phyloP scores from a whole-genome alignment of 2,113 vertebrate species.

The Romanogobio albipinnatus region DNA sequence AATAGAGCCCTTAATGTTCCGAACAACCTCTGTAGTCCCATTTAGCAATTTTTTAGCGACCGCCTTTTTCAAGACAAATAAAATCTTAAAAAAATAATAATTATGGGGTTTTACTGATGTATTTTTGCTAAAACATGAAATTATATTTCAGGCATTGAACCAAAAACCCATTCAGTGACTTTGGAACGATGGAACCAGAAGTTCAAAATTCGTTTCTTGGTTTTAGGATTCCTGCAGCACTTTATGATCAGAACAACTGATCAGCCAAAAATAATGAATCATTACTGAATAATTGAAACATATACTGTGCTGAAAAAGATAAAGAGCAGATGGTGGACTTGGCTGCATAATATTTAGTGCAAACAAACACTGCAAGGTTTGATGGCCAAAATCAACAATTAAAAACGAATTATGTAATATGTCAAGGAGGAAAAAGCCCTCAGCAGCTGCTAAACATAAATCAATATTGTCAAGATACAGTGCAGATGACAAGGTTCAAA shows the following conservation, averaged over 20 bases:
- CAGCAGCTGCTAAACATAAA: slow-evolving; percentile 12
- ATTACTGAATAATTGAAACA: background rate
- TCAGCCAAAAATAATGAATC: background rate
- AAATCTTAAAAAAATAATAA: no score
- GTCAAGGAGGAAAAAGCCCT: background rate
- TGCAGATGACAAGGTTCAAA: background rate
- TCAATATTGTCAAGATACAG: background rate
- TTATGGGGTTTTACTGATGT: no score
- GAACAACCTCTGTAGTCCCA: no score
- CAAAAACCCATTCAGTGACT: background rate
- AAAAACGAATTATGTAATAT: background rate
- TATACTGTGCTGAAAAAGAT: slow-evolving; percentile 11
- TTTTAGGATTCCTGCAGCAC: background rate
- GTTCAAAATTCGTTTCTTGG: background rate
- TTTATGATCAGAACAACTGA: background rate
- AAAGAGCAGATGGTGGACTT: background rate
- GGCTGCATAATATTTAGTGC: background rate
- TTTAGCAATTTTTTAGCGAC: no score
- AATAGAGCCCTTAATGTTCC: no score
- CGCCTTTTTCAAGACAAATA: no score
- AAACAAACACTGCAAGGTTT: background rate
- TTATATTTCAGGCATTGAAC: no score
- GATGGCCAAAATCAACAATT: background rate
- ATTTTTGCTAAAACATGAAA: no score
- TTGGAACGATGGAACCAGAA: background rate